Conservation (phyloP, 2,797 vertebrate species). For the Ptychobarbus kaznakovi region DNA sequence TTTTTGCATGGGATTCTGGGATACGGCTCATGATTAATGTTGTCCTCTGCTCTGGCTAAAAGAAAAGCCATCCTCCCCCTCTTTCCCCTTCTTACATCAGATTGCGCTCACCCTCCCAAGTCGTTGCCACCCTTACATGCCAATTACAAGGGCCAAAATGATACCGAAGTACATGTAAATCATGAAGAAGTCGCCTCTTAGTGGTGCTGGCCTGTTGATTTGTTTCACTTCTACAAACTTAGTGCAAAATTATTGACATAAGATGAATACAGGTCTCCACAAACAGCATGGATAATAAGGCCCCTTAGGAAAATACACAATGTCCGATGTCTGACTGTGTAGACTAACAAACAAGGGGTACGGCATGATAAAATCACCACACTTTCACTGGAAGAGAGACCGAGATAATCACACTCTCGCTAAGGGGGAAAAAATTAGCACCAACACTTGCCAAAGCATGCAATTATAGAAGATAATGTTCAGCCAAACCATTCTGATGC, state of each 20-base stretch:
- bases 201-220: slow-evolving; percentile 25
- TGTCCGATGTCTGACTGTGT: slow-evolving; percentile 26
- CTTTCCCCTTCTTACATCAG: slow-evolving; percentile 49
- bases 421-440: slow-evolving; percentile 4
- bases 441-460: slow-evolving; percentile 51
- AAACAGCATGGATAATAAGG: slow-evolving; percentile 42
- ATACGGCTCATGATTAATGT: slow-evolving; percentile 30
- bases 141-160: slow-evolving; percentile 17
- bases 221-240: slow-evolving; percentile 24
- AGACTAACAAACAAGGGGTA: slow-evolving; percentile 28
- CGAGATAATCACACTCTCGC: slow-evolving; percentile 31
- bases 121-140: slow-evolving; percentile 18
- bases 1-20: slow-evolving; percentile 22
- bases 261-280: slow-evolving; percentile 21
- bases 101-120: slow-evolving; percentile 9
- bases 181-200: neutral
- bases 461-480: slow-evolving; percentile 47
- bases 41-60: slow-evolving; percentile 21
- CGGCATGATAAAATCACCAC: slow-evolving; percentile 6
- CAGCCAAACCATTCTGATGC: slow-evolving; percentile 53
- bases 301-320: slow-evolving; percentile 27
- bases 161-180: slow-evolving; percentile 29
- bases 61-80: neutral
- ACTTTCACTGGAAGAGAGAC: slow-evolving; percentile 25
- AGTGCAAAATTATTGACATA: slow-evolving; percentile 26